Percentiles rank a stretch among this genome's conserved stretches.
These are phyloP conservation scores for Mormyrus lacerda DNA, from an alignment of 2,113 vertebrate genomes.

Conservation along the genomic window DNA sequence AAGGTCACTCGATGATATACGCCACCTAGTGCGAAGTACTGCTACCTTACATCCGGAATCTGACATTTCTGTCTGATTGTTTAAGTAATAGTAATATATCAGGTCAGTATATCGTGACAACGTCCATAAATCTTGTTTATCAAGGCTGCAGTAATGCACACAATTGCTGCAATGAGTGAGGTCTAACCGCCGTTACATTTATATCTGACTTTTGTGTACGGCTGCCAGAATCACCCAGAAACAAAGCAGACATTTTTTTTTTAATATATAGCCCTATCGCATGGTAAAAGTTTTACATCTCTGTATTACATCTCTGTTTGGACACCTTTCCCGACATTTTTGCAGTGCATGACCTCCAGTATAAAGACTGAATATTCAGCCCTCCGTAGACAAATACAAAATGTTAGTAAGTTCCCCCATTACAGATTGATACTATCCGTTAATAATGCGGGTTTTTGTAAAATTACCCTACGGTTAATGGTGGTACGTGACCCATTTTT, in stretches of 20 bases:
- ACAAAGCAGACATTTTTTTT: background rate
- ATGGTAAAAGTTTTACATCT: background rate
- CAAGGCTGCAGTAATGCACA: background rate
- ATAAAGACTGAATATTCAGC: background rate
- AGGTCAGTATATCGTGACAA: background rate
- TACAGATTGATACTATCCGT: background rate
- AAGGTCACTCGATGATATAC: background rate
- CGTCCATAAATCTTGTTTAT: background rate
- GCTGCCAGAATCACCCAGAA: background rate
- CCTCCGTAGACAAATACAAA: background rate
- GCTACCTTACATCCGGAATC: background rate
- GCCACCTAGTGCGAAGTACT: background rate
- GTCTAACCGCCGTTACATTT: background rate
- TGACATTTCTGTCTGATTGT: background rate
- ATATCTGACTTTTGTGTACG: background rate
- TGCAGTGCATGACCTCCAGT: background rate
- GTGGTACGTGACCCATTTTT: background rate
- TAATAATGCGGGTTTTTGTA: background rate
- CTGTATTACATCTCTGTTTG: background rate
- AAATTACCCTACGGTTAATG: background rate
- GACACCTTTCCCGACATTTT: background rate
- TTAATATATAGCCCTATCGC: background rate
- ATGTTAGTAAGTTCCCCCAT: background rate
- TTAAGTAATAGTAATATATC: background rate
- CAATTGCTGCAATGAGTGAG: background rate